These are phyloP conservation scores for Pollachius pollachius DNA, from an alignment of 2,113 vertebrate species.

Conservation along the genomic window DNA sequence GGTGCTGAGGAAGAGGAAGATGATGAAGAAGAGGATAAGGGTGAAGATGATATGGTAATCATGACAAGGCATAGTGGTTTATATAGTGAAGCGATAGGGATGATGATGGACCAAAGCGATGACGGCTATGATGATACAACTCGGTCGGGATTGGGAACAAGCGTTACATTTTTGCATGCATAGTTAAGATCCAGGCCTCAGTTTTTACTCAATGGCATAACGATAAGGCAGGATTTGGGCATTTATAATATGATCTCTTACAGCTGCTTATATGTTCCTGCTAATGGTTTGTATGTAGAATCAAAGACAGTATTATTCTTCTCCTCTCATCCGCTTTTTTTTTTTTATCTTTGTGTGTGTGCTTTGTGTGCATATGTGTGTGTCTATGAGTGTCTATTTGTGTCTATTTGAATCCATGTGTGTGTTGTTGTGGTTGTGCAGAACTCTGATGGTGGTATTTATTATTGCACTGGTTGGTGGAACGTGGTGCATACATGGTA, in stretches of 20 bases:
- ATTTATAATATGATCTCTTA: too few species aligned
- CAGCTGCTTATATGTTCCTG: neutral
- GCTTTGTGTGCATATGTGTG: neutral
- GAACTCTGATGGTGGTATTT: slow-evolving; percentile 49
- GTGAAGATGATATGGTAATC: too few species aligned
- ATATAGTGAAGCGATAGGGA: too few species aligned
- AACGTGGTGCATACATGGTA: slow-evolving; percentile 64
- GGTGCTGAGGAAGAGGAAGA: neutral
- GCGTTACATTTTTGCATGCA: too few species aligned
- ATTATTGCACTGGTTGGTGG: slow-evolving; percentile 52
- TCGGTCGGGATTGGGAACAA: too few species aligned
- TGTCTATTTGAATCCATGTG: neutral
- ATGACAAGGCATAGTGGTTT: too few species aligned
- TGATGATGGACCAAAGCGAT: too few species aligned
- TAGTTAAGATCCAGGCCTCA: too few species aligned
- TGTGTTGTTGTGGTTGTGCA: neutral
- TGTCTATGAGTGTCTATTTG: neutral
- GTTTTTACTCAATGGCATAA: too few species aligned
- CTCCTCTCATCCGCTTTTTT: neutral
- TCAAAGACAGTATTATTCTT: neutral
- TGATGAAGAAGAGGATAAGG: too few species aligned
- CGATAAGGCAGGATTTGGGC: too few species aligned
- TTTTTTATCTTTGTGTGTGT: neutral
- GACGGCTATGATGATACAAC: too few species aligned
- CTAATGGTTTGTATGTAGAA: neutral